A percentile compares a stretch with the other conserved stretches of the same genome.
Evolutionary conservation across 2,888 invertebrate genomes (phyloP).

Genomic region (Cryptosula pallasiana): DNA sequence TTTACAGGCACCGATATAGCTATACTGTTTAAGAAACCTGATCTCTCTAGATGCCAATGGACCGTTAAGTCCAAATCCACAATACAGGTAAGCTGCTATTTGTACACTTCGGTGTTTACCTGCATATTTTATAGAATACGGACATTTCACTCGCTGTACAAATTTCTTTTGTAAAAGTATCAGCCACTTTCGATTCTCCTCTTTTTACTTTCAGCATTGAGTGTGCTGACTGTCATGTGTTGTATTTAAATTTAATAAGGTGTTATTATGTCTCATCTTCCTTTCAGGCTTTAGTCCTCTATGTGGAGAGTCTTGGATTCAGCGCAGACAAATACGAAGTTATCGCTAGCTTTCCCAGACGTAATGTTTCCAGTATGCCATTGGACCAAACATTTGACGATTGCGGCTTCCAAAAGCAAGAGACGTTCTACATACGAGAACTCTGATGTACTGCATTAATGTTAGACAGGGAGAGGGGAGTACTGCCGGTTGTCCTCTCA

Average conservation of each 20-base stretch:
- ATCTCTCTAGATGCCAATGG: conserved; percentile 11
- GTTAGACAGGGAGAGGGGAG: background rate
- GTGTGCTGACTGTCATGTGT: too few relatives aligned
- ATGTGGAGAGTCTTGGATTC: conserved; percentile 50
- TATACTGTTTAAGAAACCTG: conserved; percentile 6
- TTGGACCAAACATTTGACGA: conserved; percentile 48
- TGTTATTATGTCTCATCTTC: too few relatives aligned
- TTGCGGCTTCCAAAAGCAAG: conserved; percentile 53
- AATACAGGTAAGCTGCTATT: background rate
- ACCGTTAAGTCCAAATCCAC: background rate
- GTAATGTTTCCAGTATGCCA: conserved; percentile 51
- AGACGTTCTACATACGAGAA: conserved; percentile 55
- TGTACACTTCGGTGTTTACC: too few relatives aligned
- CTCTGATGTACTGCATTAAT: conserved; percentile 14
- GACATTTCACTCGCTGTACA: too few relatives aligned
- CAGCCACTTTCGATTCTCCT: too few relatives aligned
- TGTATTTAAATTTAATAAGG: too few relatives aligned
- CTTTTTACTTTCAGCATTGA: too few relatives aligned
- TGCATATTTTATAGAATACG: too few relatives aligned
- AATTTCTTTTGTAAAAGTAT: too few relatives aligned
- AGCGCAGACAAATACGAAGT: conserved; percentile 52
- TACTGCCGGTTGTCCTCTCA: too few relatives aligned
- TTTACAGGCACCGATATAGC: background rate
- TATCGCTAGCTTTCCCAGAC: conserved; percentile 54
- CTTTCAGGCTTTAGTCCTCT: conserved; percentile 50